Base-by-base conservation (phyloP, 2,888 invertebrate species). In the Latrodectus elegans region DNA sequence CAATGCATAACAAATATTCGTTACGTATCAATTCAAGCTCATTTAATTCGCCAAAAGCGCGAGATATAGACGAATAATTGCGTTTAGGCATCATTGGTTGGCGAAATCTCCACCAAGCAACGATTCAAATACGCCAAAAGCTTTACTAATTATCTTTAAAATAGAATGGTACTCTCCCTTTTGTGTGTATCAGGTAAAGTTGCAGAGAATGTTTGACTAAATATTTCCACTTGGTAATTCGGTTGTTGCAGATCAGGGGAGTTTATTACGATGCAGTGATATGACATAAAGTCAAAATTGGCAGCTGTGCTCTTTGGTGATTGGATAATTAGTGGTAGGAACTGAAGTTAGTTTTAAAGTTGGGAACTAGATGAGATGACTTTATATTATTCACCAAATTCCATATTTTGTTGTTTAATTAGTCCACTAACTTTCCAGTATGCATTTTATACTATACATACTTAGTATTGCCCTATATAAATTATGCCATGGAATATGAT, bases 31-130 rank as follows among this genome's bases (percentile, higher is more conserved):
- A n/a, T 53, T 15, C 64, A 72, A 52, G 65, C 76, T 67, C 49
- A 64, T 70, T 77, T 77, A 76, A 51, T 60, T 12, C 65, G 53
- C 72, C 65, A 72, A 52, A 72, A 51, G 65, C 65, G 26, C 49
- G 26, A 51, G 17, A 17, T 65, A 51, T 72, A 38, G 38, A 65
- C 71, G 65, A 72, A 77, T 84, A 77, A 77, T 76, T 84, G 71
- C 67, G 72, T 51, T 82, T 64, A 65, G 52, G 11, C 67, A 55
- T 38, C 75, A 60, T 60, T 60, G 60, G 60, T 12, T 38, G 38
- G 38, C 38, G 38, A 38, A 38, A 38, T 38, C 38, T 38, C 38
- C 38, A 38, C 38, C 60, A 11, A 60, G 60, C 12, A 12, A 60
- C 10, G n/a, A 60, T 60, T 60, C 14, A 60, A 60, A 60, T n/a